phyloP scores from a whole-genome alignment of 2,888 invertebrate species.

The Nowickia ferox region DNA sequence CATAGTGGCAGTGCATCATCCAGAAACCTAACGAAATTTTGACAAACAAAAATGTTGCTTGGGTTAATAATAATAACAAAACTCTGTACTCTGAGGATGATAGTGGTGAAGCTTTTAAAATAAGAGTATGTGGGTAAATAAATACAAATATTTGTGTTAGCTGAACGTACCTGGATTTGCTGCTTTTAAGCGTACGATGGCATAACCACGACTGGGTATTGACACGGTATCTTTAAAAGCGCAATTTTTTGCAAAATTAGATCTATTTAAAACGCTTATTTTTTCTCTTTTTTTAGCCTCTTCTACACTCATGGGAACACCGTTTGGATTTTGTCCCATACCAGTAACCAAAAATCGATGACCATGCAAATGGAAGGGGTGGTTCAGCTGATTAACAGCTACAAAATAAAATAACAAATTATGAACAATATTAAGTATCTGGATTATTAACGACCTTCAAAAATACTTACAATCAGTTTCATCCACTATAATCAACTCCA shows the following conservation, averaged over 20 bases:
- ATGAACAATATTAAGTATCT: neutral
- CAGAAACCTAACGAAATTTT: conserved; percentile 74
- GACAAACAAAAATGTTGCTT: neutral
- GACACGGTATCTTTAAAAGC: conserved; percentile 80
- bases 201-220: conserved; percentile 79
- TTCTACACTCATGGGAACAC: conserved; percentile 73
- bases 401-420: conserved; percentile 31
- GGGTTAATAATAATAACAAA: neutral
- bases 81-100: too few species aligned
- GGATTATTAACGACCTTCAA: neutral
- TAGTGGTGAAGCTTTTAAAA: neutral
- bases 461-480: conserved; percentile 77
- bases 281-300: conserved; percentile 75
- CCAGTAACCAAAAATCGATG: conserved; percentile 80
- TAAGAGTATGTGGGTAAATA: neutral
- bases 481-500: conserved; percentile 80
- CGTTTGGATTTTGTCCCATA: conserved; percentile 74
- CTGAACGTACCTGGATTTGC: conserved; percentile 76
- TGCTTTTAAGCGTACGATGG: conserved; percentile 77
- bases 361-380: conserved; percentile 82
- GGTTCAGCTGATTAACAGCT: conserved; percentile 78
- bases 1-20: conserved; percentile 79
- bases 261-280: conserved; percentile 67
- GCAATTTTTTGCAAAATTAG: conserved; percentile 72
- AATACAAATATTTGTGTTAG: neutral